Base-by-base conservation (phyloP, 2,888 invertebrate genomes). In the Malthinus seriepunctatus region DNA sequence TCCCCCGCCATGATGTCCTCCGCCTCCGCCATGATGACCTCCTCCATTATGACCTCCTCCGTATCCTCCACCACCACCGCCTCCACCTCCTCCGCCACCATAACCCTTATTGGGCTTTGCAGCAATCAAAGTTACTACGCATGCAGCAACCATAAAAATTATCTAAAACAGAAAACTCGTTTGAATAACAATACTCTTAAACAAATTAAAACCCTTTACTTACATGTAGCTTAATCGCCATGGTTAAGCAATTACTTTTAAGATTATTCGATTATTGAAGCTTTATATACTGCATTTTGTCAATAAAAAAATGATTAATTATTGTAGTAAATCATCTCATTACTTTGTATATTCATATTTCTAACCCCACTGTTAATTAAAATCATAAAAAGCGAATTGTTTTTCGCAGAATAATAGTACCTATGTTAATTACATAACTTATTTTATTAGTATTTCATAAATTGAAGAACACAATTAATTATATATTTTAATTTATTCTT, bases 41-140 rank as follows among this genome's bases (percentile, higher is more conserved):
- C 33, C 32, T 7, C 42, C 32, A 10, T 32, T 38, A 5, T 12
- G 14, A 8, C 56, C 51, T 1, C 51, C 51, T 8, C 42, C 39
- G 8, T 38, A 49, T 11, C 34, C 51, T 37, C 32, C 32, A 14
- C 47, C 42, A 8, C 33, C 32, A 23, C 45, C 35, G 11, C 12
- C 12, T 7, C 45, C 12, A 8, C 37, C 33, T 9, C 35, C 35
- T 0, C 46, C 53, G 5, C 56, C 56, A 15, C 35, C 50, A 32
- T 52, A 39, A 2, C 59, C 52, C 5, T 46, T 48, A 11, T 39
- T 39, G 12, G 23, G 23, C 5, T 23, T 23, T 6, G 15, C 39
- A 42, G 8, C 14, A 8, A 42, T 42, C 10, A 15, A 14, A n/a
- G 39, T 9, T 15, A 9, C 39, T 12, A 42, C 15, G 14, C 14